Percentiles rank a stretch among this genome's conserved stretches.
Conservation (phyloP, 2,797 vertebrate genomes). For the Scyliorhinus canicula region DNA sequence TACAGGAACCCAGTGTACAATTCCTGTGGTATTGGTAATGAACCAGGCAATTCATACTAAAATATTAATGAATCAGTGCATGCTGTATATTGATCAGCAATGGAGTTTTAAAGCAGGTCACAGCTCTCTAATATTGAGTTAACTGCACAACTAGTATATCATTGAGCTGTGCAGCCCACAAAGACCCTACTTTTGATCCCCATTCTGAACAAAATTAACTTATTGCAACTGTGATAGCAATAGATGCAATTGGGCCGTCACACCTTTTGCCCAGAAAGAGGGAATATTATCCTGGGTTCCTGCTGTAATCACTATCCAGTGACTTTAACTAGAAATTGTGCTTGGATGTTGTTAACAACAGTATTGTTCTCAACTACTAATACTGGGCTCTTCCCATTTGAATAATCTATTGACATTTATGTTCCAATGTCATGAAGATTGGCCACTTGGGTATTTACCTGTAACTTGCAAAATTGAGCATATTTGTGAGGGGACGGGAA, state of each 20-base stretch:
- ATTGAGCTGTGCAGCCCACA: not conserved
- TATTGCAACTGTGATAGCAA: not conserved
- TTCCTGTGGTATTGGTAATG: not conserved
- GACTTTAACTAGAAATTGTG: not conserved
- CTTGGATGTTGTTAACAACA: not conserved
- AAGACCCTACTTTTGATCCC: not conserved
- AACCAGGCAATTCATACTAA: not conserved
- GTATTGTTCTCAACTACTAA: not conserved
- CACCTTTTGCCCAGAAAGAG: not conserved
- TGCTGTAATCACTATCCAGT: not conserved
- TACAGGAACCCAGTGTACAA: not conserved
- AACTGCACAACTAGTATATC: not conserved
- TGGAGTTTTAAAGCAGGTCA: not conserved
- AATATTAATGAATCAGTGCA: not conserved
- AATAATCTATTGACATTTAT: not conserved
- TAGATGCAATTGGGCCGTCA: not conserved
- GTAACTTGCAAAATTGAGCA: not conserved
- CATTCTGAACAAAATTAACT: not conserved
- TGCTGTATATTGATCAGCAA: not conserved
- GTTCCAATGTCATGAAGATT: not conserved
- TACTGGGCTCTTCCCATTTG: not conserved
- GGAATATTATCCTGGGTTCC: not conserved
- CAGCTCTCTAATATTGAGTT: not conserved
- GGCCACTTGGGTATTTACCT: not conserved
- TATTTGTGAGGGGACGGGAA: not conserved